Conservation (phyloP, 1,140 invertebrate genomes). For the Alviniconcha marisindica region DNA sequence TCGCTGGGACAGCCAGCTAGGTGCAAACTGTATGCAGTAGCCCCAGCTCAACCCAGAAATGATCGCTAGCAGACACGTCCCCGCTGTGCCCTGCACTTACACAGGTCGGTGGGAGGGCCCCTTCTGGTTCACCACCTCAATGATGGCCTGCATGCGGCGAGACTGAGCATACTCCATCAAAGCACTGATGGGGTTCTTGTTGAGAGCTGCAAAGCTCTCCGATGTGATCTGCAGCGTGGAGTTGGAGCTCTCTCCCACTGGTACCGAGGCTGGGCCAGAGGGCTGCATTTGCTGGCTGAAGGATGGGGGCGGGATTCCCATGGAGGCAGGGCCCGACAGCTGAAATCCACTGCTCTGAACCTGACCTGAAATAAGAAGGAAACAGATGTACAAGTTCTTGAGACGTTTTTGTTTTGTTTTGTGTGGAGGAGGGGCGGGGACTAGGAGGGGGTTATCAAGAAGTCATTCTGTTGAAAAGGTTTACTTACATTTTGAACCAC, state of each 20-base stretch:
- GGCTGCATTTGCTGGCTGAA: slow-evolving; percentile 10
- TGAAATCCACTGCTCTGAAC: not conserved
- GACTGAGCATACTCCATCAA: slow-evolving; percentile 77
- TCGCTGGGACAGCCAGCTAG: no score
- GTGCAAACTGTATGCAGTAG: no score
- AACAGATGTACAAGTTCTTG: not conserved
- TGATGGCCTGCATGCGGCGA: slow-evolving; percentile 69
- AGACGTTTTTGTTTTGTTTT: not conserved
- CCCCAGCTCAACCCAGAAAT: no score
- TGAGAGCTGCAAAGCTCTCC: slow-evolving; percentile 76
- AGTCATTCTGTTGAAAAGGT: no score
- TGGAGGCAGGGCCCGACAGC: not conserved
- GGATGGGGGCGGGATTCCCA: not conserved
- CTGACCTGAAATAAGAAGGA: not conserved
- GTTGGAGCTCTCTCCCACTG: not conserved
- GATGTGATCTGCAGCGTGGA: slow-evolving; percentile 50
- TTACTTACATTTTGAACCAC: no score
- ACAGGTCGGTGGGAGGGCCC: slow-evolving; percentile 76
- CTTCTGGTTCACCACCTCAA: slow-evolving; percentile 71
- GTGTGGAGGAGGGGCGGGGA: no score
- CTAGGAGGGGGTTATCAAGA: no score
- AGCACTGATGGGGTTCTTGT: slow-evolving; percentile 78
- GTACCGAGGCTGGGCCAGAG: not conserved
- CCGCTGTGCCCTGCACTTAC: no score
- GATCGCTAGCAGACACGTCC: no score